Evolutionary conservation across 2,797 vertebrate genomes (phyloP), one percentile per base, ranked within the genome.

Genomic region (Alca torda): DNA sequence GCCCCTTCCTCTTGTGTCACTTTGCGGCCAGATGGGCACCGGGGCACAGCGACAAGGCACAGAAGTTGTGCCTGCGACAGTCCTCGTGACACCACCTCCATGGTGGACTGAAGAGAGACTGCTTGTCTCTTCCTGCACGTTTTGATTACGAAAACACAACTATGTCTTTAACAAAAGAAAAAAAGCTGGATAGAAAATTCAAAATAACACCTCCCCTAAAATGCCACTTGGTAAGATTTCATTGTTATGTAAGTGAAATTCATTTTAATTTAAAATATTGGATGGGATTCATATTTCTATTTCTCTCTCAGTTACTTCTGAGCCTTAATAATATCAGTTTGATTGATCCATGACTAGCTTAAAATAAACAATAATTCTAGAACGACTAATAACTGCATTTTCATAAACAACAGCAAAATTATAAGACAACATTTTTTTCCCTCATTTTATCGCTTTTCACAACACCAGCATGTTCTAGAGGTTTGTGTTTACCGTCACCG

Each of bases 11-110:
- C 9, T 23, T 12, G 12, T 13, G 31, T 14, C 19, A 8, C 28
- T 50, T 10, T 30, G n/a, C 45, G 39, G 13, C 41, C 41, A 37
- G 37, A 17, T 35, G 54, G 30, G 30, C n/a, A 56, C 5, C 1
- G 6, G 60, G 30, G 19, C 13, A 51, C 18, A 37, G 30, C 21
- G 11, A 16, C 15, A 19, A 35, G 60, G 30, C 35, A 37, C 4
- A 13, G 11, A 19, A 9, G 13, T 13, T 53, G 26, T 53, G 43
- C 23, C 23, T 30, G n/a, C 1, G 0, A 41, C 1, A 2, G 31
- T 43, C 39, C 24, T 39, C 11, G 9, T 7, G 13, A 39, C 60
- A 61, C 43, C 17, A 28, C 46, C 41, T 61, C 10, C 1, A 0
- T 4, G 13, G 16, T 12, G 39, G 9, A 12, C 18, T 33, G 19